phyloP scores from a whole-genome alignment of 2,888 invertebrate species.

The Phaonia tiefii region DNA sequence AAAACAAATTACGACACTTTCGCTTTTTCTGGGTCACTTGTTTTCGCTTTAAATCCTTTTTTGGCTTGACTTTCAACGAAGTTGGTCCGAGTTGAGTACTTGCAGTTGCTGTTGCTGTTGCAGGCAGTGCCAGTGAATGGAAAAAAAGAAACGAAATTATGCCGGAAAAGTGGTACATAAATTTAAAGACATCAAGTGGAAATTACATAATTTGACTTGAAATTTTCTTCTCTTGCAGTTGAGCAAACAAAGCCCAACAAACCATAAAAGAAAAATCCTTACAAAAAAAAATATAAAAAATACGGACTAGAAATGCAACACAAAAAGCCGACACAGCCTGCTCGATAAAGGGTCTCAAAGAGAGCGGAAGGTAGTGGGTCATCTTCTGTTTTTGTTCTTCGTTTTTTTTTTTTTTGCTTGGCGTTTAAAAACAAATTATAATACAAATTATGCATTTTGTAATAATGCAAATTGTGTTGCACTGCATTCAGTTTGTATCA shows the following conservation, averaged over 20 bases:
- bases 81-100: background rate
- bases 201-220: conserved; percentile 63
- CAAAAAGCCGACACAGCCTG: conserved; percentile 10
- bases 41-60: conserved; percentile 33
- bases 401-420: conserved; percentile 38
- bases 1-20: conserved; percentile 42
- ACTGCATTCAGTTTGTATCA: background rate
- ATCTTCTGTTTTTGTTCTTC: conserved; percentile 20
- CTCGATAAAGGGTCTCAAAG: background rate
- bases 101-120: background rate
- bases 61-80: background rate
- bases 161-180: conserved; percentile 51
- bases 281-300: conserved; percentile 44
- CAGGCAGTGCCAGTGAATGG: conserved; percentile 7
- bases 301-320: conserved; percentile 19
- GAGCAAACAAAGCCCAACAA: conserved; percentile 11
- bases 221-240: conserved; percentile 28
- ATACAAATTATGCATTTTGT: conserved; percentile 67
- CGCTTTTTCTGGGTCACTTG: conserved; percentile 37
- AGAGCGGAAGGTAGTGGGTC: background rate
- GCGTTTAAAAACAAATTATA: conserved; percentile 65
- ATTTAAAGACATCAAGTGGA: conserved; percentile 64
- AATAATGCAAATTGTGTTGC: conserved; percentile 63
- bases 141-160: conserved; percentile 19
- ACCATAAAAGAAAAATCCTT: conserved; percentile 32